Base-by-base conservation (phyloP, 1,140 invertebrate genomes). In the Brachionus koreanus region DNA sequence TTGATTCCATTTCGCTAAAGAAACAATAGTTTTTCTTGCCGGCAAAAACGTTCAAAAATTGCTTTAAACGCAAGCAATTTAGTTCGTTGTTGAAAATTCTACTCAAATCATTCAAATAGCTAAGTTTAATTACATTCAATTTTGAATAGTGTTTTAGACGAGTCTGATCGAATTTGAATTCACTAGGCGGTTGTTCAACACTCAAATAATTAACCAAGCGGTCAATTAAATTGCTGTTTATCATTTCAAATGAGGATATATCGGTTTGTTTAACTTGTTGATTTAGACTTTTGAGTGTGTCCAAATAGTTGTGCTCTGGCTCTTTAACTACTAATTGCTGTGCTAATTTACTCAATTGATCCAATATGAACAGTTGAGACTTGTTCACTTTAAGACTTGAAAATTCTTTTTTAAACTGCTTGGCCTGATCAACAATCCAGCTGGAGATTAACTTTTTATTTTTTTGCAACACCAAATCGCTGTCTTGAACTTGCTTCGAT, bases 171-270 rank as follows among this genome's bases (percentile, higher is more conserved):
- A 84, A 86, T 91, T 6, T 95, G 94, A 88, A 93, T 92, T 65
- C 93, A 93, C 13, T 95, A 92, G 89, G 97, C 98, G 57, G 97
- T 92, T 87, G 97, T 93, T 84, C 97, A 91, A 85, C 85, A 9
- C 89, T 94, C 85, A 97, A 90, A 89, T 93, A 97, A 86, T 92
- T 91, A n/a, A 97, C 90, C 83, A 98, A 89, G 61, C 94, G 93
- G 83, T 92, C 92, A 12, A 98, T 93, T 46, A 98, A 90, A 75
- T 95, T 95, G 84, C 94, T 96, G 87, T 98, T 95, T 87, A 97
- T 98, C 61, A 98, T 93, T 90, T 98, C 96, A 90, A 98, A 98
- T 0, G 96, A 95, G 79, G 95, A 97, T 83, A 98, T 95, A 87
- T 98, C 96, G 86, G 94, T 95, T 85, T 95, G 93, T 82, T 94